Percentiles rank a stretch among this genome's conserved stretches.
Evolutionary conservation across 2,113 vertebrate genomes (phyloP).

Genomic region (Phoenicopterus ruber): DNA sequence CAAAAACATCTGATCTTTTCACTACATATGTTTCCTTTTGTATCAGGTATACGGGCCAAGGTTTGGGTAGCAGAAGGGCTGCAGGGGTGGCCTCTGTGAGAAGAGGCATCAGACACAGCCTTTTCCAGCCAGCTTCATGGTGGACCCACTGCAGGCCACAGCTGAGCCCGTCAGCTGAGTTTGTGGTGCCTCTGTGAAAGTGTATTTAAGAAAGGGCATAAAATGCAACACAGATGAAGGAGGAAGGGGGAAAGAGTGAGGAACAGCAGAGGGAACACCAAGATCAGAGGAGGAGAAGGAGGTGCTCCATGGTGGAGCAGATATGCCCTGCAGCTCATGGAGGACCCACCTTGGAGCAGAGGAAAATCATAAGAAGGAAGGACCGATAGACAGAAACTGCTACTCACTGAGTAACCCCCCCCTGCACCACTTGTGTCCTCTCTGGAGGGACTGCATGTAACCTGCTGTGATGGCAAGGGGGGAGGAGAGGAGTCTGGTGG

Average conservation of each 20-base stretch:
- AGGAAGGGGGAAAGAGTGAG: background rate
- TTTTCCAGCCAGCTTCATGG: background rate
- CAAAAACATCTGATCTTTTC: background rate
- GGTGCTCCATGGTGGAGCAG: background rate
- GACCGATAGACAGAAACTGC: rapidly evolving
- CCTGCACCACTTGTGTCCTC: background rate
- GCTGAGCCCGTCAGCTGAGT: rapidly evolving
- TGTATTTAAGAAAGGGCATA: background rate
- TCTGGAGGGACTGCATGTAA: background rate
- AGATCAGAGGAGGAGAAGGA: background rate
- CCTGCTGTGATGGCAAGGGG: background rate
- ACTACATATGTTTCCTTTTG: rapidly evolving
- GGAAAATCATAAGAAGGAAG: background rate
- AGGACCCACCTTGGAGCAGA: background rate
- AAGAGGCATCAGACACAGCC: too few species aligned
- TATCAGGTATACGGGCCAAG: rapidly evolving
- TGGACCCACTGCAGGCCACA: background rate
- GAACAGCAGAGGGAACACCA: background rate
- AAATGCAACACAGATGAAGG: background rate
- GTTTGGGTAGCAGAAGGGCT: background rate
- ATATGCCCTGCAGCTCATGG: background rate
- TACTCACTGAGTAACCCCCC: rapidly evolving
- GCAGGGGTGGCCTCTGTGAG: too few species aligned
- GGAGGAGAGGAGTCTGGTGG: background rate
- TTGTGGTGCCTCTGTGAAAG: background rate